A percentile compares a stretch with the other conserved stretches of the same genome.
Evolutionary conservation across 2,888 invertebrate species (phyloP).

Genomic region (Choreutis nemorana): DNA sequence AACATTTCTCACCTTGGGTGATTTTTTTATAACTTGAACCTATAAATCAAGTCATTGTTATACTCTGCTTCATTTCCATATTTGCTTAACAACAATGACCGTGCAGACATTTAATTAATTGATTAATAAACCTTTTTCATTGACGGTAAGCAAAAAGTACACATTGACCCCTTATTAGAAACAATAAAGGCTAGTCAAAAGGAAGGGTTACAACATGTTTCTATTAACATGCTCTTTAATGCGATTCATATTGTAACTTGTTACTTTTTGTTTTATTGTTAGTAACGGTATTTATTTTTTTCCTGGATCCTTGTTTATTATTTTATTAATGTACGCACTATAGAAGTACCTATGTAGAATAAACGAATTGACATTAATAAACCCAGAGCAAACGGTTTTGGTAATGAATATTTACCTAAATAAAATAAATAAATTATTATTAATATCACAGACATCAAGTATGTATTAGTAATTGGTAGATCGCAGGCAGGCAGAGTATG

Average conservation of each 20-base stretch:
- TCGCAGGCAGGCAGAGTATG: no score
- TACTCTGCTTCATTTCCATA: conserved; percentile 50
- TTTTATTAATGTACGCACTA: no score
- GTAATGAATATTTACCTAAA: no score
- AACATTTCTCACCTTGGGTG: conserved; percentile 48
- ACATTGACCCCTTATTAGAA: conserved; percentile 58
- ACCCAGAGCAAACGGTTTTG: no score
- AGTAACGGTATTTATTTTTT: no score
- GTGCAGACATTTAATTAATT: conserved; percentile 64
- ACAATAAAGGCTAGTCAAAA: conserved; percentile 50
- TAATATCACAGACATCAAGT: no score
- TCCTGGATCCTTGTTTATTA: no score
- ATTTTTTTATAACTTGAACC: conserved; percentile 30
- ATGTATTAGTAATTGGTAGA: no score
- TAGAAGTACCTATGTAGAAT: no score
- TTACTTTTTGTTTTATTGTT: conserved; percentile 46
- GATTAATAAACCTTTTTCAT: conserved; percentile 60
- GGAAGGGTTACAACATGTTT: conserved; percentile 59
- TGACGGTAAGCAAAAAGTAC: conserved; percentile 43
- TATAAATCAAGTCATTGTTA: conserved; percentile 62
- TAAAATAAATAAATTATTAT: no score
- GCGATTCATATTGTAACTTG: conserved; percentile 49
- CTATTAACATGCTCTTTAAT: conserved; percentile 52
- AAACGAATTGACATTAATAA: no score
- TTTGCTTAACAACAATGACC: conserved; percentile 61